Evolutionary conservation across 2,888 invertebrate genomes (phyloP), one percentile per base, ranked within the genome.

Genomic region (Andrena hattorfiana): DNA sequence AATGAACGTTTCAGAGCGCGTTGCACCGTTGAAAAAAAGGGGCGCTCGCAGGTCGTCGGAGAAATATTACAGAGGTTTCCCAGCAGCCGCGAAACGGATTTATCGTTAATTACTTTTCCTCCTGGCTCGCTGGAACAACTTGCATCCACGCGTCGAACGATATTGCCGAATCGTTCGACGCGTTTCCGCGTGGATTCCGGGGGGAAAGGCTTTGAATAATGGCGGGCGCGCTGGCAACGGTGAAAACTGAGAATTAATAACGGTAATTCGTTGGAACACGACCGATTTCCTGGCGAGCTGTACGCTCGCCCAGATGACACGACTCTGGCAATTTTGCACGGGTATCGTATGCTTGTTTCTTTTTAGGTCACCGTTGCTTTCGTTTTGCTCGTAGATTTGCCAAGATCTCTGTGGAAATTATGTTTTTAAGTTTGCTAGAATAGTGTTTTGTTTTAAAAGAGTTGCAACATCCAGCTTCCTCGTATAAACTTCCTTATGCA

Each of bases 191-290:
- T 23, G 60, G 60, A 28, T 74, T 66, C 60, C 60, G 63, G 13
- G 42, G 42, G 42, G 56, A 20, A 20, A 20, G 69, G 80, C 76
- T 76, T 78, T 84, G 84, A 84, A 83, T 84, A 84, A 84, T 83
- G 76, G 76, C 67, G 49, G 64, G 51, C 28, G 71, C 59, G 51
- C 54, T 56, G 42, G 8, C 56, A n/a, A 54, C 62, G 75, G 20
- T 66, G 84, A 80, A 71, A 84, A 83, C 79, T 71, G 79, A 70
- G 71, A 83, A 84, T 84, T 83, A 84, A 84, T 84, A 84, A 84
- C 84, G 62, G 83, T 80, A 83, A 84, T 84, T 84, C 84, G 74
- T 84, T 74, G 76, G 20, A 68, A 54, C 73, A 51, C 63, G 32
- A 26, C 10, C 54, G 80, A 80, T 79, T 79, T 80, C 73, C 56